Evolutionary conservation across 2,888 invertebrate genomes (phyloP).

Genomic region (Neocrepidodera transversa): DNA sequence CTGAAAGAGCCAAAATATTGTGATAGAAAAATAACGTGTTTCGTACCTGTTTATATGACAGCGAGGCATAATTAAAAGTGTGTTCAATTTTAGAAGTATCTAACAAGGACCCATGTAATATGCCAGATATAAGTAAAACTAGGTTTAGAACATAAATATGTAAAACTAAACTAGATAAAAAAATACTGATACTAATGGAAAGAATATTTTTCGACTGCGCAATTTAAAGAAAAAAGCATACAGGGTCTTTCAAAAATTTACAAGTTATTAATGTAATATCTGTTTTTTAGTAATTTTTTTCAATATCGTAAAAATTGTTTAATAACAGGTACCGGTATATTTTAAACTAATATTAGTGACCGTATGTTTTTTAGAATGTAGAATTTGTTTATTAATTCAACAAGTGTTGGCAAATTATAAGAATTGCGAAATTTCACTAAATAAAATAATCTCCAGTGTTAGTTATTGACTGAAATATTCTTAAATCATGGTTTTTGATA

Average conservation of each 20-base stretch:
- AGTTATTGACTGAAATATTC: neutral
- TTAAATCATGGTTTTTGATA: conserved; percentile 1
- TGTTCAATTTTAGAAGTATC: conserved; percentile 36
- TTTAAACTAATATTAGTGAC: too few species aligned
- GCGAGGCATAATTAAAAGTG: conserved; percentile 31
- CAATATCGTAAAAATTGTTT: too few species aligned
- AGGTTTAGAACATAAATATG: conserved; percentile 12
- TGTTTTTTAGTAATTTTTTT: neutral
- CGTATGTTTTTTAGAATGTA: too few species aligned
- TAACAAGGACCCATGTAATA: conserved; percentile 25
- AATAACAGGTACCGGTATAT: too few species aligned
- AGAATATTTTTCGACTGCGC: conserved; percentile 21
- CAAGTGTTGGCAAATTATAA: too few species aligned
- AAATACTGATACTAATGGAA: conserved; percentile 19
- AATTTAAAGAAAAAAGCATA: neutral
- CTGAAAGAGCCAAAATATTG: conserved; percentile 48
- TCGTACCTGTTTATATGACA: conserved; percentile 25
- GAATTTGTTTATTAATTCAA: too few species aligned
- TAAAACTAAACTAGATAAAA: conserved; percentile 2
- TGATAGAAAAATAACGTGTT: conserved; percentile 46
- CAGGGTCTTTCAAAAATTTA: neutral
- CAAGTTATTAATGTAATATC: neutral
- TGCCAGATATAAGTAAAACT: conserved; percentile 14
- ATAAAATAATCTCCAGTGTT: too few species aligned
- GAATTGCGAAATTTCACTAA: too few species aligned